phyloP scores from a whole-genome alignment of 2,797 vertebrate species.

The Avahi laniger region DNA sequence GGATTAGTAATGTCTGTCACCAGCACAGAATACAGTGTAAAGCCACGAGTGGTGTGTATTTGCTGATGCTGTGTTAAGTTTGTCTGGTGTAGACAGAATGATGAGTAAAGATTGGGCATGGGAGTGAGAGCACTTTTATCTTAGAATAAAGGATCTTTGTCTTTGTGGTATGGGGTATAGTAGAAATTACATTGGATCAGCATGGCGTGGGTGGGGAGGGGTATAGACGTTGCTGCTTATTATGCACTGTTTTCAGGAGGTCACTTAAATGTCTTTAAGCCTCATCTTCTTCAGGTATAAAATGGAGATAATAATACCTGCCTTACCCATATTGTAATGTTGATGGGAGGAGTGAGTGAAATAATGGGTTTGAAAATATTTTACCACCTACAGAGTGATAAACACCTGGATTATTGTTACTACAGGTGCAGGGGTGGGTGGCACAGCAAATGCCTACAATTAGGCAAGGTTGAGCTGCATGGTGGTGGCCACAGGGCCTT shows the following conservation, averaged over 20 bases:
- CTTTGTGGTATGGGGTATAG: neutral
- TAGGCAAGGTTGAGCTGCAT: neutral
- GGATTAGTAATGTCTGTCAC: neutral
- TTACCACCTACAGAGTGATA: neutral
- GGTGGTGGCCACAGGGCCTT: neutral
- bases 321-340: neutral
- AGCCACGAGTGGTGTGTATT: neutral
- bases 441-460: conserved; percentile 18
- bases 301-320: neutral
- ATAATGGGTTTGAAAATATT: conserved; percentile 3
- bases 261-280: neutral
- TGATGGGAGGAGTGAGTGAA: neutral
- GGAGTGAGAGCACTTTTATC: neutral
- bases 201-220: neutral
- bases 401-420: neutral
- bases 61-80: neutral
- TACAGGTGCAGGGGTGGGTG: neutral
- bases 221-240: neutral
- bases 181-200: neutral
- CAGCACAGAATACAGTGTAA: neutral
- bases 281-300: neutral
- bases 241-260: neutral
- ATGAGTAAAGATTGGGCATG: neutral
- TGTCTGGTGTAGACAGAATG: neutral
- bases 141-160: neutral